Base-by-base conservation (phyloP, 2,797 vertebrate species). In the Poeciliopsis presidionis region DNA sequence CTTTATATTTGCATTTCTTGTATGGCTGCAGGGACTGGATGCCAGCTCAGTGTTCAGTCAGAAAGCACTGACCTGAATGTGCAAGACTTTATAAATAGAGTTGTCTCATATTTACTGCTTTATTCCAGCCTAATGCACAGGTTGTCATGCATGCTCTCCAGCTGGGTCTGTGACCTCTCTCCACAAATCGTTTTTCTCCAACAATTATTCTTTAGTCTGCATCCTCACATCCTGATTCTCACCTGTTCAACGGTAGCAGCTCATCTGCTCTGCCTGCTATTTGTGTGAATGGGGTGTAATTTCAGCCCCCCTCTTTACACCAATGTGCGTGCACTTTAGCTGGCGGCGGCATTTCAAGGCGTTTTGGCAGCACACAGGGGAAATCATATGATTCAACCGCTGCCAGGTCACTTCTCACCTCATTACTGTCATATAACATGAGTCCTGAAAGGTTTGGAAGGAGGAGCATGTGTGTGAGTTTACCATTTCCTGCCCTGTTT, bases 11-110 rank as follows among this genome's bases (percentile, higher is more conserved):
- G 79, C 75, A 41, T 86, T 85, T 63, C 81, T 89, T 63, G 72
- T 89, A 81, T 89, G 86, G 88, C 93, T 82, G 76, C 81, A 81
- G 87, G 84, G 88, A 84, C 74, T 78, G 25, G 69, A 78, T 36
- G 70, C 33, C 81, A 84, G 79, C 82, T 81, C 77, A 75, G 83
- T 72, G 87, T 84, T 90, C 89, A 91, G 89, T 91, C 88, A 94
- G 89, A 90, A 94, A 92, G 80, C 92, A 92, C 90, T 94, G 94
- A 95, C 94, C 94, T 93, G 93, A 88, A 95, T 94, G 82, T 86
- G 87, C 90, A 92, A 83, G 86, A 82, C 81, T 91, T 90, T 95
- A 96, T 95, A 96, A 96, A 96, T 96, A 96, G 95, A 94, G 61
- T 75, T 85, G 72, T 84, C 78, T 51, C 71, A 74, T 80, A 88